These are phyloP conservation scores for Theristicus caerulescens DNA, from an alignment of 2,113 vertebrate genomes.

Conservation along the genomic window DNA sequence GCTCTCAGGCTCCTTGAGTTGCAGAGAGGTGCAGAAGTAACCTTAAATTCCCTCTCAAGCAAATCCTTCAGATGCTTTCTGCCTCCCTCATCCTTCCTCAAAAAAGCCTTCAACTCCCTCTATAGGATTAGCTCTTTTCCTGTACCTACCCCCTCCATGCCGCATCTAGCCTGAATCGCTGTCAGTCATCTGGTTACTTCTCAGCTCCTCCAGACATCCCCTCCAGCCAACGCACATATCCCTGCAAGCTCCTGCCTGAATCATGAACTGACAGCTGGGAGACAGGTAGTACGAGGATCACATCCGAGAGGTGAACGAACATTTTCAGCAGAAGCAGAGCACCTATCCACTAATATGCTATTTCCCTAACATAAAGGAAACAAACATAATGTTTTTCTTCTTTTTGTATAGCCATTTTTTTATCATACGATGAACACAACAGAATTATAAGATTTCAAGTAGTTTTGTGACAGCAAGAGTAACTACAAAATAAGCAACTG, in stretches of 20 bases:
- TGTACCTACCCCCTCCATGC: neutral
- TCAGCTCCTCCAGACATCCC: conserved; percentile 30
- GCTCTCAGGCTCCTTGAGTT: neutral
- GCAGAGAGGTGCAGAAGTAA: neutral
- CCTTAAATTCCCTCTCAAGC: conserved; percentile 29
- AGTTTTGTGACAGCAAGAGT: neutral
- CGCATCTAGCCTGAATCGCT: neutral
- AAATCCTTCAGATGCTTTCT: conserved; percentile 16
- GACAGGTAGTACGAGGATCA: neutral
- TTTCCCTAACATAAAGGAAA: neutral
- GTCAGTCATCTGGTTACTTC: conserved; percentile 26
- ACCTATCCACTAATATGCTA: neutral
- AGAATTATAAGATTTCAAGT: neutral
- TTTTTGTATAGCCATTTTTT: neutral
- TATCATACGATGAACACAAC: neutral
- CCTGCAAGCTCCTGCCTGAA: conserved; percentile 9
- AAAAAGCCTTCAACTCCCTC: conserved; percentile 13
- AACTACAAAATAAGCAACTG: neutral
- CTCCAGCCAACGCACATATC: neutral
- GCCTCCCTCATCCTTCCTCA: neutral
- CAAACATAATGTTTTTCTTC: neutral
- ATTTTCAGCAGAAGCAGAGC: neutral
- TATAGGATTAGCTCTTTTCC: conserved; percentile 23
- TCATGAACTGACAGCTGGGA: neutral
- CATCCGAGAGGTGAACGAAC: neutral